Evolutionary conservation across 2,113 vertebrate species (phyloP).

Genomic region (Salvator merianae): DNA sequence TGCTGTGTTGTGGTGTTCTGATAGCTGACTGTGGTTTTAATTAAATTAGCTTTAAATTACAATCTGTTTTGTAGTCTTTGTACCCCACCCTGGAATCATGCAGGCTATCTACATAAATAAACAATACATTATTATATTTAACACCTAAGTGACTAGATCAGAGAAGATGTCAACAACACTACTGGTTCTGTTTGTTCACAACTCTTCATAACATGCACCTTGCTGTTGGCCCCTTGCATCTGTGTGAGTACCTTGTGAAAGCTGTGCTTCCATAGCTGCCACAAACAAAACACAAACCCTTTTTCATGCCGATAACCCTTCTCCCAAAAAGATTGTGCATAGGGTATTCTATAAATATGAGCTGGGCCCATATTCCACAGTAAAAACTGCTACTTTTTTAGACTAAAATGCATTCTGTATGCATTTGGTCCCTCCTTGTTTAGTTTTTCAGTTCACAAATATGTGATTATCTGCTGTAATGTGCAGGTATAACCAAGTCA

Average conservation of each 20-base stretch:
- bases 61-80: no score
- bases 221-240: background rate
- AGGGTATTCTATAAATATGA: background rate
- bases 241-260: background rate
- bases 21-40: no score
- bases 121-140: no score
- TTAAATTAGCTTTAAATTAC: no score
- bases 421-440: background rate
- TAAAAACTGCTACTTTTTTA: background rate
- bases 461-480: background rate
- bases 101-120: background rate
- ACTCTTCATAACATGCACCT: no score
- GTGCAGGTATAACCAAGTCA: background rate
- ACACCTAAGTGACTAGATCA: no score
- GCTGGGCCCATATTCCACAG: background rate
- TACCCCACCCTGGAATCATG: no score
- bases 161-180: background rate
- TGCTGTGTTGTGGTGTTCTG: no score
- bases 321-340: background rate
- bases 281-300: no score
- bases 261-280: background rate
- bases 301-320: background rate
- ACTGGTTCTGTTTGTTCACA: background rate
- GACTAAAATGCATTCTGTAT: background rate
- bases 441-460: background rate